Percentiles rank a stretch among this genome's conserved stretches.
Evolutionary conservation across 2,888 invertebrate genomes (phyloP).

Genomic region (Watsonalla binaria): DNA sequence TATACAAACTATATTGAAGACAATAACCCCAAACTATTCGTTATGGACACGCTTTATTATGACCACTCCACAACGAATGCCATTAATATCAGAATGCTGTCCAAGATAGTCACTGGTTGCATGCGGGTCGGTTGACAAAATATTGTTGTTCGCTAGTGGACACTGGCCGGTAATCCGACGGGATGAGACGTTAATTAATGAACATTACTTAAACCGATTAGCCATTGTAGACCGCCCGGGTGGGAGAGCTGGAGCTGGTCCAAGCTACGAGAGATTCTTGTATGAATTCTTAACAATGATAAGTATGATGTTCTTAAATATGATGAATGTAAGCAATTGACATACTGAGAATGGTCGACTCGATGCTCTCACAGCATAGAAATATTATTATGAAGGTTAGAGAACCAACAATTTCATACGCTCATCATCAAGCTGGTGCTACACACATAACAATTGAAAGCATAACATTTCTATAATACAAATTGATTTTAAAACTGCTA

Average conservation of each 20-base stretch:
- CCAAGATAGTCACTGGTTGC: slow-evolving; percentile 7
- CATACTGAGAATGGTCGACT: too few species aligned
- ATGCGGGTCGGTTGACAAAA: slow-evolving; percentile 58
- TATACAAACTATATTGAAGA: not conserved
- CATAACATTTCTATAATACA: not conserved
- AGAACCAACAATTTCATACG: too few species aligned
- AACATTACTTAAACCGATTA: slow-evolving; percentile 69
- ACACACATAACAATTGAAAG: not conserved
- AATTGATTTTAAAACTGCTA: too few species aligned
- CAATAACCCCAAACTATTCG: not conserved
- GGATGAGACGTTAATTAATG: slow-evolving; percentile 59
- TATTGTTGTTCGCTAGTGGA: slow-evolving; percentile 50
- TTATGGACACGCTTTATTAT: not conserved
- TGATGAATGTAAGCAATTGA: too few species aligned
- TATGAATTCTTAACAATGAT: too few species aligned
- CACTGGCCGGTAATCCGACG: slow-evolving; percentile 48
- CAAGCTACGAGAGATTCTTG: slow-evolving; percentile 14
- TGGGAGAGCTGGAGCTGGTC: slow-evolving; percentile 17
- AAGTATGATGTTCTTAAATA: too few species aligned
- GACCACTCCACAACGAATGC: not conserved
- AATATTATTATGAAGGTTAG: too few species aligned
- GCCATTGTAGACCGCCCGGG: slow-evolving; percentile 45
- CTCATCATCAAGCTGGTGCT: too few species aligned
- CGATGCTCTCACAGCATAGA: too few species aligned
- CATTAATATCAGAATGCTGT: slow-evolving; percentile 4